Percentiles rank a stretch among this genome's conserved stretches.
phyloP scores from a whole-genome alignment of 2,888 invertebrate genomes.

The Orthosia incerta region DNA sequence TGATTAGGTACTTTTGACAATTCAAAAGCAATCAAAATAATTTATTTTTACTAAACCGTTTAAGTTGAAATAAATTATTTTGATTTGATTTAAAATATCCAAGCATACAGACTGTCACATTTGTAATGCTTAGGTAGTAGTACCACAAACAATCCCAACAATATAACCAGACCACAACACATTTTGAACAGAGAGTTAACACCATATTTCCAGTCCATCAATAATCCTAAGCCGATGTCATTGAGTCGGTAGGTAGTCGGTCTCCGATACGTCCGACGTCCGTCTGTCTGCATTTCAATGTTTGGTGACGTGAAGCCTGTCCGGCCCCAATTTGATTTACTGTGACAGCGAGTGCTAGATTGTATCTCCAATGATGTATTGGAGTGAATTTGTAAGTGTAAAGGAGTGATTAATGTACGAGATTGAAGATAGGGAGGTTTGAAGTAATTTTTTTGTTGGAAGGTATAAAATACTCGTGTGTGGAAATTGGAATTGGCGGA shows the following conservation, averaged over 20 bases:
- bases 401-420: conserved; percentile 40
- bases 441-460: conserved; percentile 14
- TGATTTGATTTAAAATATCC: too few relatives aligned
- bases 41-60: too few relatives aligned
- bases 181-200: neutral
- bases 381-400: conserved; percentile 49
- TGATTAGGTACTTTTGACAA: too few relatives aligned
- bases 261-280: conserved; percentile 73
- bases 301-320: conserved; percentile 68
- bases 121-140: too few relatives aligned
- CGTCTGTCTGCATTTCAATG: conserved; percentile 70
- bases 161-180: neutral
- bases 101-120: too few relatives aligned
- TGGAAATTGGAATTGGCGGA: neutral
- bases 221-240: conserved; percentile 44
- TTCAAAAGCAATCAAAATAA: too few relatives aligned
- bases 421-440: conserved; percentile 18
- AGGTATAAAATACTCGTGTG: neutral
- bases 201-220: conserved; percentile 21
- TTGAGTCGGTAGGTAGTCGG: conserved; percentile 57
- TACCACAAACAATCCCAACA: neutral
- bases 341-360: conserved; percentile 59
- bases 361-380: conserved; percentile 62
- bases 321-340: conserved; percentile 76
- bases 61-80: too few relatives aligned